A percentile compares a stretch with the other conserved stretches of the same genome.
These are phyloP conservation scores for Pristionchus exspectatus DNA, from an alignment of 2,888 invertebrate genomes.

Conservation along the genomic window DNA sequence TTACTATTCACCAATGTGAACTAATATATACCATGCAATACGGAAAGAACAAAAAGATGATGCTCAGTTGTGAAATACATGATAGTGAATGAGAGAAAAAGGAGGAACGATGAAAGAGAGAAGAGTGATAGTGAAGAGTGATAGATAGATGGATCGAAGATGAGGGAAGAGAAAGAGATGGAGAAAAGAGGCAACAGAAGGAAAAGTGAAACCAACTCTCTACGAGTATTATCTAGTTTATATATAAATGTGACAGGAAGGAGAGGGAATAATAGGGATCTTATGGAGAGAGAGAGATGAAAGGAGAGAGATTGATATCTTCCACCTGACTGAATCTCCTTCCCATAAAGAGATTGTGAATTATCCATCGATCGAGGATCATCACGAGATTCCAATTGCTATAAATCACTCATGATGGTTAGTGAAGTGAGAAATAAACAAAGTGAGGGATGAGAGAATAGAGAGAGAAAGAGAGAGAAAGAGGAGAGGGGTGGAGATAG, in stretches of 20 bases:
- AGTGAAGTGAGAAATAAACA: neutral
- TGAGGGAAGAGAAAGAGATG: conserved; percentile 16
- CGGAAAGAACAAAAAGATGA: neutral
- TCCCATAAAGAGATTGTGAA: neutral
- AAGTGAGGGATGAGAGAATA: too few relatives aligned
- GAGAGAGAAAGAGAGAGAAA: neutral
- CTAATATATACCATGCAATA: neutral
- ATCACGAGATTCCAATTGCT: neutral
- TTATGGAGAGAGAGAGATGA: neutral
- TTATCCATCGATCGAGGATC: conserved; percentile 39
- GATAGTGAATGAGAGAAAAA: conserved; percentile 4
- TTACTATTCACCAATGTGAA: neutral
- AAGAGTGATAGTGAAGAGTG: neutral
- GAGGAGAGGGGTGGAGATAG: neutral
- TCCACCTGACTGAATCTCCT: conserved; percentile 33
- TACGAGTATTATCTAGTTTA: neutral
- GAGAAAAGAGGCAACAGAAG: neutral
- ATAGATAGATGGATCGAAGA: neutral
- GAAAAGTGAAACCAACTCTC: neutral
- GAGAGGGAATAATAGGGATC: neutral
- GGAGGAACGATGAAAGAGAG: neutral
- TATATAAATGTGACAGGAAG: conserved; percentile 12
- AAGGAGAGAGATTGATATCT: conserved; percentile 7
- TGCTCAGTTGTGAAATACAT: neutral
- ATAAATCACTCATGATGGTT: conserved; percentile 37